Evolutionary conservation across 2,888 invertebrate genomes (phyloP).

Genomic region (Acleris laterana): DNA sequence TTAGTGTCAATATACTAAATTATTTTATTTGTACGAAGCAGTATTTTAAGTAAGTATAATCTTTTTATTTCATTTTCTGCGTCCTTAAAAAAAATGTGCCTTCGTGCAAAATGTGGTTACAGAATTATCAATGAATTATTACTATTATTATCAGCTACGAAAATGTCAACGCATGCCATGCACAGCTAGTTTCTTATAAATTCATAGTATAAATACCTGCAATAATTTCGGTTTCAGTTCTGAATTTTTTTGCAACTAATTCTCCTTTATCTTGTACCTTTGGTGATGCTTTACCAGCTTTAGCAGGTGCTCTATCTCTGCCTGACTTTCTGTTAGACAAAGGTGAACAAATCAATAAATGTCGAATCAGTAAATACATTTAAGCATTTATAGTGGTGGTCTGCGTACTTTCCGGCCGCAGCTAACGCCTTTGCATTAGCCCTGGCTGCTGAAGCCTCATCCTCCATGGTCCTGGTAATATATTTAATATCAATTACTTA

Average conservation of each 20-base stretch:
- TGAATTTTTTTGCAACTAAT: constrained; percentile 50
- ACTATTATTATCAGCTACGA: too few relatives aligned
- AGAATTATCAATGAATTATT: too few relatives aligned
- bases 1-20: too few relatives aligned
- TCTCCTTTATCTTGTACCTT: constrained; percentile 15
- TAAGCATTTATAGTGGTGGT: background rate
- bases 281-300: constrained; percentile 13
- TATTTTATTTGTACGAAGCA: too few relatives aligned
- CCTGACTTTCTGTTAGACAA: constrained; percentile 54
- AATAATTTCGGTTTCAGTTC: constrained; percentile 70
- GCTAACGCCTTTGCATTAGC: constrained; percentile 37
- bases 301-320: constrained; percentile 7
- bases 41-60: too few relatives aligned
- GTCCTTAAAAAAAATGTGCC: too few relatives aligned
- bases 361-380: too few relatives aligned
- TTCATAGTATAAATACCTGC: constrained; percentile 55
- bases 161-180: too few relatives aligned
- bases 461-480: constrained; percentile 44
- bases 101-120: too few relatives aligned
- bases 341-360: background rate
- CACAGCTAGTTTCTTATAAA: background rate
- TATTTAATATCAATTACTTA: background rate
- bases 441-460: constrained; percentile 56
- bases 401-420: constrained; percentile 51
- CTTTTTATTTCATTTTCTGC: too few relatives aligned